These are phyloP conservation scores for Myopa testacea DNA, from an alignment of 2,888 invertebrate species.

Conservation along the genomic window DNA sequence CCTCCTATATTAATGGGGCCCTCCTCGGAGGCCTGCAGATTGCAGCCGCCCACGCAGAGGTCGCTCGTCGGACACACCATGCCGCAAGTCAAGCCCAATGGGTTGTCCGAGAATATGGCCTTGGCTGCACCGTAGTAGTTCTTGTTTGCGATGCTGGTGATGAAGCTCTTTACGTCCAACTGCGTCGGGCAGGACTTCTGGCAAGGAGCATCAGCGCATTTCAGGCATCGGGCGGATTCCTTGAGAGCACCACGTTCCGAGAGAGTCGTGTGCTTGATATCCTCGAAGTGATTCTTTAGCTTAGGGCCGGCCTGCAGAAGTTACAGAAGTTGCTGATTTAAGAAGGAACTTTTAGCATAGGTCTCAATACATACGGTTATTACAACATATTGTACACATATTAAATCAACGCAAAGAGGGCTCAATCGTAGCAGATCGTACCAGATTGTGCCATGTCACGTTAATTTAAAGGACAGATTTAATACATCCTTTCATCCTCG, in stretches of 20 bases:
- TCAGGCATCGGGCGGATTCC: conserved; percentile 89
- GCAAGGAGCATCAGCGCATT: conserved; percentile 96
- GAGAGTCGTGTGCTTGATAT: conserved; percentile 96
- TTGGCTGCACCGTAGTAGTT: conserved; percentile 99
- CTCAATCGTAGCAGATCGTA: too few relatives aligned
- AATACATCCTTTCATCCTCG: too few relatives aligned
- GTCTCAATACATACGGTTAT: not conserved
- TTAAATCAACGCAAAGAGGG: too few relatives aligned
- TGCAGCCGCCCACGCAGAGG: conserved; percentile 97
- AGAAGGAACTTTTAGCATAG: not conserved
- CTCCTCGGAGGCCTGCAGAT: conserved; percentile 94
- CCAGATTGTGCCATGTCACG: too few relatives aligned
- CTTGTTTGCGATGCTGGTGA: conserved; percentile 95
- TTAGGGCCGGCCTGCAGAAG: conserved; percentile 71
- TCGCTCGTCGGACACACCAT: conserved; percentile 99
- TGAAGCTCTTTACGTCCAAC: conserved; percentile 95
- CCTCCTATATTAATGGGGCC: conserved; percentile 99
- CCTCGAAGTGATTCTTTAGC: conserved; percentile 90
- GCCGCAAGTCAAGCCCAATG: conserved; percentile 92
- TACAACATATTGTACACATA: not conserved
- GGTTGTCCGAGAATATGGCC: conserved; percentile 96
- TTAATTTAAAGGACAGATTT: too few relatives aligned
- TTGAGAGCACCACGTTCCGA: conserved; percentile 94
- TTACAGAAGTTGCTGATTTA: not conserved
- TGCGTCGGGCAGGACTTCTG: conserved; percentile 99